Evolutionary conservation across 2,113 vertebrate genomes (phyloP), one percentile per base, ranked within the genome.

Genomic region (Chroicocephalus ridibundus): DNA sequence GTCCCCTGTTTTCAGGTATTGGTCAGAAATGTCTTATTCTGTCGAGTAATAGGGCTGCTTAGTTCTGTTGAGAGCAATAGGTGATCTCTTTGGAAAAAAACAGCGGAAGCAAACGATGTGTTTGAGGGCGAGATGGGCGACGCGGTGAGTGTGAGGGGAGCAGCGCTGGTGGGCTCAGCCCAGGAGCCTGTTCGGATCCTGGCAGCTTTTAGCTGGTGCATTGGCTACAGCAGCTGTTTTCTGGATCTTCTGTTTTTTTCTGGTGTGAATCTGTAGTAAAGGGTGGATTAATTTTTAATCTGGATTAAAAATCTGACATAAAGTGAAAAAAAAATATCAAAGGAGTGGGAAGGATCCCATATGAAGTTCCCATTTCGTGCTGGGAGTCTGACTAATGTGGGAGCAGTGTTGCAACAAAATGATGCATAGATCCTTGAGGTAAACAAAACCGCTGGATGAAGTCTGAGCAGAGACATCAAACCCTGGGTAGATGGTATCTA

Each of bases 91-190:
- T 69, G 55, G 47, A 31, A 34, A 62, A 64, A 75, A 11, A 29
- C 58, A 31, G 3, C n/a, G 12, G 54, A 66, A 79, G 20, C 14
- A 66, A 72, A 34, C 5, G 3, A 1, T 10, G 34, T 27, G 36
- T 68, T 31, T 68, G 54, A 57, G 55, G 16, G 49, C 0, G 6
- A 42, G 65, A 47, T 3, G 9, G 71, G 46, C 2, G 2, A 25
- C 40, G 21, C 38, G 31, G 52, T 10, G 65, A 38, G 58, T 1
- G 2, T 22, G 57, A 42, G 60, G 24, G 15, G 26, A 38, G 60
- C 60, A 18, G 19, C 27, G 3, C 49, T 40, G 38, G 72, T 46
- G 40, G 52, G 40, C 42, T 70, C 55, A 17, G 57, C 55, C 1
- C 5, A 65, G 36, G 9, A 86, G 68, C 76, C 34, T 14, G 6